Evolutionary conservation across 2,797 vertebrate species (phyloP).

Genomic region (Esox lucius): DNA sequence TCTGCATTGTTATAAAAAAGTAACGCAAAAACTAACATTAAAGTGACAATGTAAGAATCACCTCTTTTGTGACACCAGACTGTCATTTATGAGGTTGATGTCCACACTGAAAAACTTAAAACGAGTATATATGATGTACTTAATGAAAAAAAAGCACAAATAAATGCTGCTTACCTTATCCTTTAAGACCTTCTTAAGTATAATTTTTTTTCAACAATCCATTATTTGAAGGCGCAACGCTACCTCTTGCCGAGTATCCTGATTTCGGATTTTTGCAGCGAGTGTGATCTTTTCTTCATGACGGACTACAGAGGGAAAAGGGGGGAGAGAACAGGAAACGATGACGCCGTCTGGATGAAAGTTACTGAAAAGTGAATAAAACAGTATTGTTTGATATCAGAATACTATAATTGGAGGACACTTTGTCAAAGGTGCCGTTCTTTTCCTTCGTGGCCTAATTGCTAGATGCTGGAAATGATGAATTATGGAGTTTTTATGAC

Average conservation of each 20-base stretch:
- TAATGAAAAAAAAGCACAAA: slow-evolving; percentile 2
- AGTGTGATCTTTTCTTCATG: slow-evolving; percentile 56
- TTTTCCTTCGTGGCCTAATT: neutral
- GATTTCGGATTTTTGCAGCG: slow-evolving; percentile 52
- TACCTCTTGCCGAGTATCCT: slow-evolving; percentile 52
- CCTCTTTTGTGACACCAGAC: neutral
- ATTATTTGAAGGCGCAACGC: slow-evolving; percentile 50
- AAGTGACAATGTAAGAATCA: neutral
- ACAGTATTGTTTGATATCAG: neutral
- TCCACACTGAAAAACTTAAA: neutral
- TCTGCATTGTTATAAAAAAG: neutral
- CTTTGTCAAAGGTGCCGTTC: neutral
- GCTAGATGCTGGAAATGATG: neutral
- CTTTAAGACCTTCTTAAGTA: slow-evolving; percentile 15
- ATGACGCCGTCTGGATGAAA: slow-evolving; percentile 75
- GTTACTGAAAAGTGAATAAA: slow-evolving; percentile 35
- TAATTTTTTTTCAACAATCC: slow-evolving; percentile 61
- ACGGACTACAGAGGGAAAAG: slow-evolving; percentile 49
- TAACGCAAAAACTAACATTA: neutral
- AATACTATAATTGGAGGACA: neutral
- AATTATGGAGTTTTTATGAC: neutral
- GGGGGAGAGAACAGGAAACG: slow-evolving; percentile 80
- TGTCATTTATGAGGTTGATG: neutral
- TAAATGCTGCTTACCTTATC: slow-evolving; percentile 46
- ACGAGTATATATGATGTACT: neutral